These are phyloP conservation scores for Mallotus villosus DNA, from an alignment of 2,797 vertebrate genomes.

Conservation along the genomic window DNA sequence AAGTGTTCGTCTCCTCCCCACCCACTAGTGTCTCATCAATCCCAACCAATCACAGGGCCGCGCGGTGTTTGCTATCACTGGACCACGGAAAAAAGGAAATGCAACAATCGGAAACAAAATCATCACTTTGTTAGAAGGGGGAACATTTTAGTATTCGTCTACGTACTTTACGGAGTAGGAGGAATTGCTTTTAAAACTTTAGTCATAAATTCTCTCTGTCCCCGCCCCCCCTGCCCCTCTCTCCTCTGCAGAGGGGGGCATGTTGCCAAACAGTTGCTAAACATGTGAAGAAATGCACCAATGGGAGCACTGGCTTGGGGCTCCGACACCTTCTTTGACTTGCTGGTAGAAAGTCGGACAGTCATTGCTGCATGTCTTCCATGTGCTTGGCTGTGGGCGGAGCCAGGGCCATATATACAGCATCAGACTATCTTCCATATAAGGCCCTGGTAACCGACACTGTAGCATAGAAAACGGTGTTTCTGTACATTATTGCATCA, in stretches of 20 bases:
- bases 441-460: neutral
- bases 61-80: too few relatives aligned
- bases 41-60: too few relatives aligned
- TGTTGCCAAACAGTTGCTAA: constrained; percentile 60
- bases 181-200: constrained; percentile 34
- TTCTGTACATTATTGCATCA: constrained; percentile 96
- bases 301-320: constrained; percentile 60
- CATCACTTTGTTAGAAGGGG: constrained; percentile 57
- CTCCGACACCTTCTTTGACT: too few relatives aligned
- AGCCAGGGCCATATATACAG: neutral
- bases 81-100: too few relatives aligned
- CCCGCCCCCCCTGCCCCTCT: constrained; percentile 26
- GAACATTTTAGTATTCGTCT: constrained; percentile 43
- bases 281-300: constrained; percentile 72
- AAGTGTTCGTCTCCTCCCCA: constrained; percentile 15
- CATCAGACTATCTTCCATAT: neutral
- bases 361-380: constrained; percentile 13
- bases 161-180: constrained; percentile 29
- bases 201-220: constrained; percentile 47
- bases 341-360: too few relatives aligned
- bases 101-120: constrained; percentile 20
- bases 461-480: constrained; percentile 54
- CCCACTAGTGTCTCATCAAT: too few relatives aligned
- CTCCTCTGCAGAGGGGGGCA: neutral
- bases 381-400: neutral